A percentile compares a stretch with the other conserved stretches of the same genome.
phyloP scores from a whole-genome alignment of 2,888 invertebrate species.

The Acanthococcus lagerstroemiae region DNA sequence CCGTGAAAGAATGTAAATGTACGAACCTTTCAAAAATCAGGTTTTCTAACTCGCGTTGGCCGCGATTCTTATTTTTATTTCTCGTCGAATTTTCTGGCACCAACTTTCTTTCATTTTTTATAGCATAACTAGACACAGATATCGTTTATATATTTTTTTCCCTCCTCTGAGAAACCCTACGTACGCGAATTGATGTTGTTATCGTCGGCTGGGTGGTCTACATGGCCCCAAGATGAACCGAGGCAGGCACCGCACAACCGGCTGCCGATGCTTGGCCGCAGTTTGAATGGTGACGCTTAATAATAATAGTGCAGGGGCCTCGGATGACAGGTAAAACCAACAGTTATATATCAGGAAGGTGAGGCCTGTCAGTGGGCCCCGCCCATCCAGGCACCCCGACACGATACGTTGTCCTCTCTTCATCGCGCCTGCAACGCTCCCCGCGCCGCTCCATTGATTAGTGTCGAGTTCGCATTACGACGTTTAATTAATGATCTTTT shows the following conservation, averaged over 20 bases:
- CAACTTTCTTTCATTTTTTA: too few species aligned
- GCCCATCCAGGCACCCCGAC: constrained; percentile 29
- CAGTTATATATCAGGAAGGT: constrained; percentile 32
- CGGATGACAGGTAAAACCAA: constrained; percentile 31
- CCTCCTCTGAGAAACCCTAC: constrained; percentile 18
- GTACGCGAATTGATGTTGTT: constrained; percentile 14
- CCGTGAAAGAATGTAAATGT: too few species aligned
- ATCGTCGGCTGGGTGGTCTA: constrained; percentile 24
- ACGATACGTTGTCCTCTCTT: constrained; percentile 4
- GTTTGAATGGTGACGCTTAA: constrained; percentile 28
- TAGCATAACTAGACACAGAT: too few species aligned
- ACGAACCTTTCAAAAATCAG: too few species aligned
- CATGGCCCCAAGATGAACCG: constrained; percentile 24
- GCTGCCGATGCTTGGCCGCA: constrained; percentile 22
- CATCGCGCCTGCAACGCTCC: not conserved
- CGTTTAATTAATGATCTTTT: constrained; percentile 26
- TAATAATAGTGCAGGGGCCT: constrained; percentile 30
- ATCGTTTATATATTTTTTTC: not conserved
- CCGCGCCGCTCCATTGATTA: constrained; percentile 3
- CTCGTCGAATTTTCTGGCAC: too few species aligned
- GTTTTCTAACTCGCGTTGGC: too few species aligned
- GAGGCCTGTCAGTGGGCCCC: constrained; percentile 30
- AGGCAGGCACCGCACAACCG: constrained; percentile 29
- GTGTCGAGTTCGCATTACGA: constrained; percentile 25
- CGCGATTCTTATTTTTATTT: too few species aligned